phyloP scores from a whole-genome alignment of 1,140 invertebrate genomes.

The Gonioctena quinquepunctata region DNA sequence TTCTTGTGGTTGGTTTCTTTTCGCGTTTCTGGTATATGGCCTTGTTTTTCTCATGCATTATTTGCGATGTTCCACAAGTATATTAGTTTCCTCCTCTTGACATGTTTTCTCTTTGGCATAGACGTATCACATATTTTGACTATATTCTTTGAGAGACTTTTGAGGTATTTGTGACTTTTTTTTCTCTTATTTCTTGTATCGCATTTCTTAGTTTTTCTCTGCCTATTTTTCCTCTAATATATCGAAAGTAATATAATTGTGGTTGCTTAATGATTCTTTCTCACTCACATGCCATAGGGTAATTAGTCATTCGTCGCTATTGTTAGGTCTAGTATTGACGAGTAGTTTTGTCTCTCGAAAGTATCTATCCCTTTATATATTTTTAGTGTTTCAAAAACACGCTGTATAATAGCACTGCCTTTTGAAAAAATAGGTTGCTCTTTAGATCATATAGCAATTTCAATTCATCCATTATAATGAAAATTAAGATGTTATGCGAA shows the following conservation, averaged over 20 bases:
- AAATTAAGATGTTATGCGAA: no score
- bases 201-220: not conserved
- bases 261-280: no score
- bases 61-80: not conserved
- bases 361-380: not conserved
- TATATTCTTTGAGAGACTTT: not conserved
- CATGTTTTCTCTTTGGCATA: not conserved
- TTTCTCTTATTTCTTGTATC: not conserved
- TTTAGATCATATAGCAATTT: no score
- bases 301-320: not conserved
- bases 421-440: not conserved
- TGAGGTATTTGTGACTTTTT: not conserved
- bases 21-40: no score
- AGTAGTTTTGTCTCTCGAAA: constrained; percentile 2
- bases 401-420: not conserved
- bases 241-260: not conserved
- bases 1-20: no score
- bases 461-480: not conserved
- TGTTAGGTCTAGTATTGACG: constrained; percentile 5
- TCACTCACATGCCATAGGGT: not conserved
- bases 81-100: not conserved
- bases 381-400: no score
- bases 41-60: not conserved
- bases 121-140: not conserved
- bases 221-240: not conserved